phyloP scores from a whole-genome alignment of 2,888 invertebrate species.

The Melieria crassipennis region DNA sequence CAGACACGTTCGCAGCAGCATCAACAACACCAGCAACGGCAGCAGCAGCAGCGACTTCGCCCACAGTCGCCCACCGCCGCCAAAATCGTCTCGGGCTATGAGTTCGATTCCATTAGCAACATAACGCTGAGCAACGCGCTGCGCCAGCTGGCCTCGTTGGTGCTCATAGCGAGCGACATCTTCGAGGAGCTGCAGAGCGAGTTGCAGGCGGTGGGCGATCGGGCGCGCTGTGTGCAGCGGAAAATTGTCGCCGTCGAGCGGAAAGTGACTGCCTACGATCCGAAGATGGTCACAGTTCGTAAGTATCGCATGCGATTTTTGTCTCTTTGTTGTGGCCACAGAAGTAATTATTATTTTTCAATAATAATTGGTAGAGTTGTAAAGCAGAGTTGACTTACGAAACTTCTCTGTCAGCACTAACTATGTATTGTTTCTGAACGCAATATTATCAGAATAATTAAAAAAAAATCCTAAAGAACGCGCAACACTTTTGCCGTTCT shows the following conservation, averaged over 20 bases:
- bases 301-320: slow-evolving; percentile 68
- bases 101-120: slow-evolving; percentile 88
- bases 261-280: slow-evolving; percentile 79
- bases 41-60: slow-evolving; percentile 31
- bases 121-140: slow-evolving; percentile 86
- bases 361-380: no score
- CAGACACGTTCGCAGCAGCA: slow-evolving; percentile 11
- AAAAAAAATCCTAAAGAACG: no score
- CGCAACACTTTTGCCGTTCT: no score
- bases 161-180: slow-evolving; percentile 84
- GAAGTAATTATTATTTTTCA: no score
- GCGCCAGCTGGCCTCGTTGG: slow-evolving; percentile 85
- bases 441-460: no score
- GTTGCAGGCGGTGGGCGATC: slow-evolving; percentile 77
- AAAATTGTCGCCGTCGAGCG: slow-evolving; percentile 78
- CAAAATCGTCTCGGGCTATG: slow-evolving; percentile 72
- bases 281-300: slow-evolving; percentile 94
- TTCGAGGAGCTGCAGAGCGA: slow-evolving; percentile 83
- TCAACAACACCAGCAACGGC: slow-evolving; percentile 31
- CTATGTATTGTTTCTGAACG: no score
- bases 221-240: slow-evolving; percentile 76
- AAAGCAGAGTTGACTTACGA: no score
- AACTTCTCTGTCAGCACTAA: no score
- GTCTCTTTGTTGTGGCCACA: not conserved
- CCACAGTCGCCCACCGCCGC: slow-evolving; percentile 48